Base-by-base conservation (phyloP, 2,888 invertebrate species). In the Drosophila kuntzei region DNA sequence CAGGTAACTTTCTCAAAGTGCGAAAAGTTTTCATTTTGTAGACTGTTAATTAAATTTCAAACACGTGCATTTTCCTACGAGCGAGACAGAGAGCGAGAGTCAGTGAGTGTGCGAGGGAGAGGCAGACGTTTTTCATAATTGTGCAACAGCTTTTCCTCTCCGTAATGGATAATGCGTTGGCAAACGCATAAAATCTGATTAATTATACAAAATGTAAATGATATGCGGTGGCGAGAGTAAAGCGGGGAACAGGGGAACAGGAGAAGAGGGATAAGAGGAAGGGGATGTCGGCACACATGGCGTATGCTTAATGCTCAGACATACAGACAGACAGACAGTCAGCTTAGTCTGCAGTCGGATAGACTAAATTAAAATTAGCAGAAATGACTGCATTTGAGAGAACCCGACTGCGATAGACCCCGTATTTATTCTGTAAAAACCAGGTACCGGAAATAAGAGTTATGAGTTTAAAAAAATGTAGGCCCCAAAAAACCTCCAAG, bases 111-210 rank as follows among this genome's bases (percentile, higher is more conserved):
- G 49, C 8, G 36, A 39, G 36, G 6, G 54, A 16, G 18, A n/a
- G 34, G 8, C 34, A 16, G 4, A 8, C 1, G 39, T 8, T 43
- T 50, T 43, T 51, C 41, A 51, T 51, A 60, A 60, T 53, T 60
- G 60, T 44, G 25, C 60, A 43, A 36, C 32, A 44, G 43, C 34
- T 36, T 18, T 41, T n/a, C 11, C 11, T 8, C 8, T 4, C 2
- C 43, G 29, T 65, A 61, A 72, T 58, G 53, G 53, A 49, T 57
- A 71, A 65, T 61, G 65, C 63, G 58, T 46, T 54, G 59, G 73
- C 71, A 64, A 49, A 58, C 55, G 80, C 73, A 80, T 69, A 65
- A 80, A 83, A 81, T 69, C 71, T 71, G 76, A 81, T 76, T 76
- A 79, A 81, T 79, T 79, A 81, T 64, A 68, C 67, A 67, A 72